phyloP scores from a whole-genome alignment of 2,888 invertebrate species.

The Cremastinae sp. region DNA sequence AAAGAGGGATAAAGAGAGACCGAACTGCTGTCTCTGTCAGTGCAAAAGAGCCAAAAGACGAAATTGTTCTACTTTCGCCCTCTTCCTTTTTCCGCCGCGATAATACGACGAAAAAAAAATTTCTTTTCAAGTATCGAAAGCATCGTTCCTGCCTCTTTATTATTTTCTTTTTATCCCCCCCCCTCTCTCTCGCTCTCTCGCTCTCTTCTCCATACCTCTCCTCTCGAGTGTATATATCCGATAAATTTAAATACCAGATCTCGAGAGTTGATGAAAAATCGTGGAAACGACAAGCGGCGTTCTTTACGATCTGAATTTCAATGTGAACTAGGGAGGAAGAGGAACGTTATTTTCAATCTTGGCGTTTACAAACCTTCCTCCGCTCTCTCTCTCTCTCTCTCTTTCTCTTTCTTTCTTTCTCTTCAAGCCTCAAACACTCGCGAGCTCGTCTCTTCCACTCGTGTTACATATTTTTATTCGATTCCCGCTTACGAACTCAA shows the following conservation, averaged over 20 bases:
- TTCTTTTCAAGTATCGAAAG: constrained; percentile 55
- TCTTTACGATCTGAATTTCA: constrained; percentile 62
- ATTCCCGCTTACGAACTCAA: too few relatives aligned
- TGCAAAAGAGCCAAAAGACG: constrained; percentile 13
- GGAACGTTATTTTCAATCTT: constrained; percentile 47
- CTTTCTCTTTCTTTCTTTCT: too few relatives aligned
- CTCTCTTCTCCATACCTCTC: background rate
- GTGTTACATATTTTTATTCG: too few relatives aligned
- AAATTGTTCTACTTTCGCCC: constrained; percentile 51
- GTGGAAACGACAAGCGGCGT: constrained; percentile 58
- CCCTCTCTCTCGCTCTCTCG: constrained; percentile 1
- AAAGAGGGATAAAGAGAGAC: background rate
- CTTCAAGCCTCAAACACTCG: too few relatives aligned
- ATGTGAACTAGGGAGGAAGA: constrained; percentile 26
- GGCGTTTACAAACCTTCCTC: constrained; percentile 40
- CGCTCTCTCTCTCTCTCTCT: too few relatives aligned
- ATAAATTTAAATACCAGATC: constrained; percentile 63
- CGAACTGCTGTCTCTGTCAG: constrained; percentile 16
- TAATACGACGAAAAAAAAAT: constrained; percentile 44
- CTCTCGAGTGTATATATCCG: constrained; percentile 37
- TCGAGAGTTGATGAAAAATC: constrained; percentile 63
- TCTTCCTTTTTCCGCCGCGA: constrained; percentile 47
- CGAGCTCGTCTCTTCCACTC: too few relatives aligned
- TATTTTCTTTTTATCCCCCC: background rate
- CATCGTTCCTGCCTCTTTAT: background rate